Evolutionary conservation across 2,888 invertebrate species (phyloP), one percentile per base, ranked within the genome.

Genomic region (Chesias legatella): DNA sequence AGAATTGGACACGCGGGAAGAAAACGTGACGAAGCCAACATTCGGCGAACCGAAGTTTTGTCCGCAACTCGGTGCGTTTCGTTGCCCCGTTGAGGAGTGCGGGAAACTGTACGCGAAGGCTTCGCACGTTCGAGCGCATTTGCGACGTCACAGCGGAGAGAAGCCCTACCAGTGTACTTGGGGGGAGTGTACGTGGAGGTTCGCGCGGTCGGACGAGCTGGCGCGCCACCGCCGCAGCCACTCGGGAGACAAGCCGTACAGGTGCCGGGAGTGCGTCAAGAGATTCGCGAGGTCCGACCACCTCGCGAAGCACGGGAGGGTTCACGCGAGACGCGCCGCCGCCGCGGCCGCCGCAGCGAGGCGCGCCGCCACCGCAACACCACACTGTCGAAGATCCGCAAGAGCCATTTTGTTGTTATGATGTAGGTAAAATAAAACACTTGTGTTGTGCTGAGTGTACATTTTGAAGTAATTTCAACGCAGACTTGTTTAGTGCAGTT

Each of bases 221-320:
- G 96, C 97, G 1, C 90, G 98, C 10, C 98, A 98, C 74, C 92
- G 95, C 36, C 91, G 98, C 51, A 97, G 97, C n/a, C 98, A 98
- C 79, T 97, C 97, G 0, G 98, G 98, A 0, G 91, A 97, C 48
- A 98, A 98, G 76, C 98, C 98, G 0, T 98, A 98, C 79, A 91
- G 93, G 43, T 98, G 98, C 77, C 90, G 91, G 42, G 91, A 95
- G 60, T 98, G 98, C 75, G 91, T 93, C 32, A 98, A 98, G 79
- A 91, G 93, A 48, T 98, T 98, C 79, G 95, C 97, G 0, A 90
- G 98, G 13, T 97, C 97, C 17, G 98, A 98, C 77, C 98, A 98
- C 76, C 90, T 98, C 41, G 92, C 97, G 13, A 98, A 98, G 77
- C 98, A 98, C 76, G 91, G 94, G 8, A 96, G 94, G 58, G 95